Evolutionary conservation across 2,797 vertebrate genomes (phyloP).

Genomic region (Sardinella longiceps): DNA sequence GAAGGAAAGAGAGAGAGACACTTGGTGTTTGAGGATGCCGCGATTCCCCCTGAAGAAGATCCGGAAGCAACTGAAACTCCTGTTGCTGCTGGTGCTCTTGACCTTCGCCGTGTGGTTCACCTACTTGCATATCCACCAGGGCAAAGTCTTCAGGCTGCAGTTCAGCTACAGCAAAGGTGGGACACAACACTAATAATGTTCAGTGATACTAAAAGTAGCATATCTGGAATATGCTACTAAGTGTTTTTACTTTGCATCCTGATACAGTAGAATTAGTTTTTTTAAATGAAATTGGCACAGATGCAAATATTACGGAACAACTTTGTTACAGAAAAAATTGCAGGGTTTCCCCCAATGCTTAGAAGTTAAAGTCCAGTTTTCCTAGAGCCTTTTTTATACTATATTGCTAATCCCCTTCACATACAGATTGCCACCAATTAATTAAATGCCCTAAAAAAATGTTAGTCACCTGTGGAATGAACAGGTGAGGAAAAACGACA

Average conservation of each 20-base stretch:
- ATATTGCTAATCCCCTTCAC: too few species aligned
- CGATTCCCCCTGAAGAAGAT: constrained; percentile 86
- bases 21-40: constrained; percentile 69
- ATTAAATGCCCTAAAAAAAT: too few species aligned
- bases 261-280: too few species aligned
- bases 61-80: constrained; percentile 84
- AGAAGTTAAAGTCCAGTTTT: too few species aligned
- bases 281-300: background rate
- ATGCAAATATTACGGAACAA: too few species aligned
- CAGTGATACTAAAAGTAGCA: background rate
- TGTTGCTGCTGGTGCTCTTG: constrained; percentile 80
- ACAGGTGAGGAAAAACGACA: too few species aligned
- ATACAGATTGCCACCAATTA: too few species aligned
- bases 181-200: background rate
- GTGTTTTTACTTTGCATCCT: too few species aligned
- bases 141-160: constrained; percentile 79
- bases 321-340: too few species aligned
- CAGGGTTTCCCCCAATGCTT: too few species aligned
- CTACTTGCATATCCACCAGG: constrained; percentile 83
- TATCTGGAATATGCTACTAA: background rate
- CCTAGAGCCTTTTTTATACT: too few species aligned
- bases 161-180: constrained; percentile 79
- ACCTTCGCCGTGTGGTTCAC: constrained; percentile 84
- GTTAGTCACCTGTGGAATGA: too few species aligned
- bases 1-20: background rate